Base-by-base conservation (phyloP, 2,888 invertebrate genomes). In the Sphecodes monilicornis region DNA sequence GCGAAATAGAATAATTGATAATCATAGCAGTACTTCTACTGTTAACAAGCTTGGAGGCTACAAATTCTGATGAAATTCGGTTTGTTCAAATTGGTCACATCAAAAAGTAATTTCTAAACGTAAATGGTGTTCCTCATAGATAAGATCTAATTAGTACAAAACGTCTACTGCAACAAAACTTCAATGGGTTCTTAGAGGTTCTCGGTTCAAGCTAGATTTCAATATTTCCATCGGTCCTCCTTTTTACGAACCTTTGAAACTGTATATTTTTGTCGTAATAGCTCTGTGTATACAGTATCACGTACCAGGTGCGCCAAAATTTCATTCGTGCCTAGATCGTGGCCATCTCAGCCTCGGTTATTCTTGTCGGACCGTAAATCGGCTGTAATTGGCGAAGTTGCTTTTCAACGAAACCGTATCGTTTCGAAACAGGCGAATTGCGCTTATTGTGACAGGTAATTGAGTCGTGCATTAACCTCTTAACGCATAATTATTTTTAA, bases 241-340 rank as follows among this genome's bases (percentile, higher is more conserved):
- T 57, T n/a, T 4, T 1, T 10, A 57, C 26, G 3, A 57, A 57
- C n/a, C 26, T 1, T 57, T 13, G 57, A 57, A 26, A 57, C 10
- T 10, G n/a, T n/a, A n/a, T 26, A n/a, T 11, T 26, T 26, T 26
- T 57, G n/a, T 57, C 57, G 57, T 26, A 26, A 13, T 57, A 57
- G 13, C 13, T 10, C 57, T n/a, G 57, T 26, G 22, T 26, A 4
- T 57, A 26, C 57, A 57, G 57, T 57, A 26, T 26, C 26, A 26
- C 57, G n/a, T 26, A 26, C 26, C 57, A 57, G 57, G 57, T 57
- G 57, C 57, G 80, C 82, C 82, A 78, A 85, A 85, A 82, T 80
- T 72, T 85, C 78, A 32, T 26, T 36, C 75, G 41, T 74, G 57
- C 75, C 71, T 72, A 72, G 71, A 82, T 41, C 71, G 76, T 11